Evolutionary conservation across 1,140 invertebrate species (phyloP).

Genomic region (Hydropsyche tenuis): DNA sequence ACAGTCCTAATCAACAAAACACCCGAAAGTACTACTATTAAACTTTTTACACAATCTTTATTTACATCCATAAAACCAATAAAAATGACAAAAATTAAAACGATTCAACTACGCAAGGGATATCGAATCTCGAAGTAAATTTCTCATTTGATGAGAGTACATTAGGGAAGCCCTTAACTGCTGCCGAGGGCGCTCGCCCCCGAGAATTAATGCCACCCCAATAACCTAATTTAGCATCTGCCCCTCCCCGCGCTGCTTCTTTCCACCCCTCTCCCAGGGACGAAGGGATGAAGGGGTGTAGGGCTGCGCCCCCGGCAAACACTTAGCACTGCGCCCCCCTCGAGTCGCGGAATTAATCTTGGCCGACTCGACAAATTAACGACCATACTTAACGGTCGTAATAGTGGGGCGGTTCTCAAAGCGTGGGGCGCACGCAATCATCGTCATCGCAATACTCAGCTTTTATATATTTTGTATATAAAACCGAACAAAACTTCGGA

Average conservation of each 20-base stretch:
- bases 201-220: slow-evolving; percentile 28
- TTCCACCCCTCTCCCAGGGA: too few relatives aligned
- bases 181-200: not conserved
- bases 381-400: slow-evolving; percentile 17
- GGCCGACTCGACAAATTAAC: slow-evolving; percentile 16
- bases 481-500: too few relatives aligned
- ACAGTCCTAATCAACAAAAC: too few relatives aligned
- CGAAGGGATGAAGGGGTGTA: too few relatives aligned
- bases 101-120: too few relatives aligned
- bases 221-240: slow-evolving; percentile 31
- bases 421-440: not conserved
- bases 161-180: slow-evolving; percentile 24
- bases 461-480: too few relatives aligned
- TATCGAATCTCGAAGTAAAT: too few relatives aligned
- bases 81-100: too few relatives aligned
- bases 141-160: not conserved
- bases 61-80: too few relatives aligned
- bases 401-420: not conserved
- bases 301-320: not conserved
- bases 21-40: too few relatives aligned
- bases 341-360: slow-evolving; percentile 20
- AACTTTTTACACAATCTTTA: too few relatives aligned
- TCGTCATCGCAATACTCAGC: too few relatives aligned
- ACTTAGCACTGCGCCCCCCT: not conserved
- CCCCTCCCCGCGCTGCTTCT: not conserved